A percentile compares a stretch with the other conserved stretches of the same genome.
Conservation (phyloP, 2,888 invertebrate species). For the Anaspis maculata region DNA sequence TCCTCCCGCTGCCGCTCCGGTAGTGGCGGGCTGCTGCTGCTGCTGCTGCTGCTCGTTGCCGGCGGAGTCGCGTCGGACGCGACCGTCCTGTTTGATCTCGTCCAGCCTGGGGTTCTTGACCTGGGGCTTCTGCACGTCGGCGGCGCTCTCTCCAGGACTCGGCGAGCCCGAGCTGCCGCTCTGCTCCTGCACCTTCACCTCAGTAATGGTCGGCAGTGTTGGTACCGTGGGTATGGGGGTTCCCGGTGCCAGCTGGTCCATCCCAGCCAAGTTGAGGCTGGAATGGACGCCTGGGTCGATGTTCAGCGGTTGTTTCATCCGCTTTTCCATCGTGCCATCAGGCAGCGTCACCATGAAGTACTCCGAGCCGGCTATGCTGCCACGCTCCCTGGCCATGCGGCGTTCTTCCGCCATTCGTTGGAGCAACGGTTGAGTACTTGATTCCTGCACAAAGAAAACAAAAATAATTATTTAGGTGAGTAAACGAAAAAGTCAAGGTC, state of each 20-base stretch:
- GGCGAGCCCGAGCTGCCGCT: conserved; percentile 49
- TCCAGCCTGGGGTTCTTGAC: conserved; percentile 38
- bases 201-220: conserved; percentile 83
- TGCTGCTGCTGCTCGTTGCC: conserved; percentile 22
- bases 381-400: conserved; percentile 81
- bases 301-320: conserved; percentile 84
- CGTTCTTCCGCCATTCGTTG: conserved; percentile 93
- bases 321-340: conserved; percentile 83
- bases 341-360: conserved; percentile 67
- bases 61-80: conserved; percentile 28
- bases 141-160: conserved; percentile 29
- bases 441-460: too few relatives aligned
- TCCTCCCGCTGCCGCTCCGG: neutral
- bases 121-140: conserved; percentile 24
- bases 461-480: too few relatives aligned
- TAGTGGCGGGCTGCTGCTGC: too few relatives aligned
- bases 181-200: conserved; percentile 63
- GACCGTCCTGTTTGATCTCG: conserved; percentile 38
- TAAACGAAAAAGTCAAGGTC: too few relatives aligned
- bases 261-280: conserved; percentile 77
- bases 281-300: conserved; percentile 92
- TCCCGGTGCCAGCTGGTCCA: conserved; percentile 64
- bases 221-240: conserved; percentile 77
- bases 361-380: conserved; percentile 62
- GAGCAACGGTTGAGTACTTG: conserved; percentile 71